Percentiles rank a stretch among this genome's conserved stretches.
These are phyloP conservation scores for Ariolimax columbianus DNA, from an alignment of 2,888 invertebrate genomes.

Conservation along the genomic window DNA sequence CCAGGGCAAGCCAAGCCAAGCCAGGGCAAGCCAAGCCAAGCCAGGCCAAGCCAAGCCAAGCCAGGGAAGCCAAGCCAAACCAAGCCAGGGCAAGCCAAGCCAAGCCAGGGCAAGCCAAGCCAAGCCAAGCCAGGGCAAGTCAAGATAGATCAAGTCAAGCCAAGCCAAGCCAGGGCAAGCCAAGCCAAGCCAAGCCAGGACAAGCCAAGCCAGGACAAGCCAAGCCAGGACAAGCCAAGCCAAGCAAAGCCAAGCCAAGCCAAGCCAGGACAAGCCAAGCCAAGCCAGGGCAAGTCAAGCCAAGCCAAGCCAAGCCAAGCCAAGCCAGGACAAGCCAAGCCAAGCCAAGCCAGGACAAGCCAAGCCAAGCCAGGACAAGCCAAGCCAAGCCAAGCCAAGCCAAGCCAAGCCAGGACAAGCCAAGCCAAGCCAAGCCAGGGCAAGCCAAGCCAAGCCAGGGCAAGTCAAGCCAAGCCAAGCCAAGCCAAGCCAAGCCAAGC, in stretches of 20 bases:
- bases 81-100: background rate
- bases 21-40: background rate
- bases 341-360: background rate
- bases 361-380: background rate
- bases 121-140: background rate
- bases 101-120: constrained; percentile 16
- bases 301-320: background rate
- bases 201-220: constrained; percentile 20
- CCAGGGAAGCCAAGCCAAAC: constrained; percentile 5
- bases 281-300: background rate
- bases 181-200: constrained; percentile 13
- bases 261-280: constrained; percentile 15
- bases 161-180: constrained; percentile 11
- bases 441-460: too few relatives aligned
- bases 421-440: background rate
- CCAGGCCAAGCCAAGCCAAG: background rate
- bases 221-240: constrained; percentile 17
- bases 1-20: background rate
- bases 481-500: too few relatives aligned
- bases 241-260: background rate
- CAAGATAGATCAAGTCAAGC: background rate
- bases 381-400: background rate
- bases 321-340: background rate
- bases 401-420: background rate
- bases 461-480: too few relatives aligned